Base-by-base conservation (phyloP, 1,140 invertebrate species). In the Drosophila albomicans region DNA sequence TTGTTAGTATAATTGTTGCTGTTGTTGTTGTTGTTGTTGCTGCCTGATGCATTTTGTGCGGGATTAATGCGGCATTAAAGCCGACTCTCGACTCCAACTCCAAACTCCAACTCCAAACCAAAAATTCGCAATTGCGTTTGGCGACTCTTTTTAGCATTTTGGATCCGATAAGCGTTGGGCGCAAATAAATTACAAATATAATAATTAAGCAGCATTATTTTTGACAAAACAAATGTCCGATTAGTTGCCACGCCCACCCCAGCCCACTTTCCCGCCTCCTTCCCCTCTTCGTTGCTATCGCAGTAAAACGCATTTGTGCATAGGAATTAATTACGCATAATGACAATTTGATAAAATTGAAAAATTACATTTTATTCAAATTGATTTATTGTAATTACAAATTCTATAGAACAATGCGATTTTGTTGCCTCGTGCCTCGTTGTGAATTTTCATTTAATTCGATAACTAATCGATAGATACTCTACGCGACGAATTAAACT, bases 281-380 rank as follows among this genome's bases (percentile, higher is more conserved):
- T 20, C 3, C 20, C 0, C 3, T 25, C 20, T 25, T 25, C 46
- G 30, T 32, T 32, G 30, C 7, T 5, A n/a, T 20, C 32, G 51
- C 65, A 62, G 73, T 66, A 76, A 81, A 89, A 89, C 73, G 78
- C 86, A 89, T 88, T 88, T 88, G 85, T 89, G 85, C 85, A 88
- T 89, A 88, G 85, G 86, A 89, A 89, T 89, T 89, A 89, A 89
- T 89, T 89, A 90, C 86, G 86, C 86, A 90, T 89, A 90, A 89
- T 89, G 86, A 89, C 86, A 89, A 89, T 89, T 89, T 89, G 86
- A 89, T 89, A 89, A 89, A 89, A 89, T 90, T 89, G 86, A 89
- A 90, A 89, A 89, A 89, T 89, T 89, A 86, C 86, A 90, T 86
- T 90, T 89, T 86, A 89, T 79, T 86, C 77, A 75, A 81, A 86